Conservation (phyloP, 2,113 vertebrate genomes). For the Eulemur rufifrons region DNA sequence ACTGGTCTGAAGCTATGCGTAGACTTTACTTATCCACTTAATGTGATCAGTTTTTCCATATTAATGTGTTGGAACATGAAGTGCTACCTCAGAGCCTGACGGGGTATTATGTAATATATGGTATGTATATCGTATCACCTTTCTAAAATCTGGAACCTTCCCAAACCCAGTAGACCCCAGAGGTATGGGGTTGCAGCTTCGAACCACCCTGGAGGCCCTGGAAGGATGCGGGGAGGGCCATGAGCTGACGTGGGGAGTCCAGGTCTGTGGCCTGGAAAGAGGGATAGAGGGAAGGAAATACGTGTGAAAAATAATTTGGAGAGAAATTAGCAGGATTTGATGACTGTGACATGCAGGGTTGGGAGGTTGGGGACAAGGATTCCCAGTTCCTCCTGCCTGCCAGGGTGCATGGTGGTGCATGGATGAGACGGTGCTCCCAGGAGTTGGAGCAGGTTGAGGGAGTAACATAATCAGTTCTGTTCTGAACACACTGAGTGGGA, state of each 20-base stretch:
- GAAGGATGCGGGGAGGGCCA: not conserved
- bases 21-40: not conserved
- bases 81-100: not conserved
- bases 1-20: not conserved
- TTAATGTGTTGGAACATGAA: not conserved
- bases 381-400: not conserved
- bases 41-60: not conserved
- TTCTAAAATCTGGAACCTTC: not conserved
- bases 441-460: not conserved
- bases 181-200: rapidly evolving
- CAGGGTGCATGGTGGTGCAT: too few relatives aligned
- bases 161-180: not conserved
- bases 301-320: not conserved
- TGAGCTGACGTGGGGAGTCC: rapidly evolving
- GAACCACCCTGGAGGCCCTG: not conserved
- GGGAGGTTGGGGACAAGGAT: not conserved
- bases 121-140: not conserved
- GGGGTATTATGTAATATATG: not conserved
- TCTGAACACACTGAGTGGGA: not conserved
- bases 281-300: not conserved
- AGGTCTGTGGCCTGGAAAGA: not conserved
- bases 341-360: not conserved
- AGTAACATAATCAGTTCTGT: not conserved
- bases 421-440: not conserved
- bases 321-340: not conserved